These are phyloP conservation scores for Chlorodrepanis virens DNA, from an alignment of 2,113 vertebrate genomes.

Conservation along the genomic window DNA sequence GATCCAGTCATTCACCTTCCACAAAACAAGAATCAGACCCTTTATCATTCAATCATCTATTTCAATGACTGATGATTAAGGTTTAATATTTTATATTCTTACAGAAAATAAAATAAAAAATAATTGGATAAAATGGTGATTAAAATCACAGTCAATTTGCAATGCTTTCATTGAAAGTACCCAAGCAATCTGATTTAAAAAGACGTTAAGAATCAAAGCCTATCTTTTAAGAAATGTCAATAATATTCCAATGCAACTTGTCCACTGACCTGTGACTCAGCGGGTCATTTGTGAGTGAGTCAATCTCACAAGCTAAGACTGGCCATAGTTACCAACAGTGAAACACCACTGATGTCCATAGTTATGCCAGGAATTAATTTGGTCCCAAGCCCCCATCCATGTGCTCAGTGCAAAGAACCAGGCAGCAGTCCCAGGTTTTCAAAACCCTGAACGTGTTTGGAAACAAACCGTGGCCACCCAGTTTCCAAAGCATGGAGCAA, in stretches of 20 bases:
- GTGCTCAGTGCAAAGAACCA: background rate
- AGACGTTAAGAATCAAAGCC: conserved; percentile 33
- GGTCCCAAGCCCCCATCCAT: background rate
- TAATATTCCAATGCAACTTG: conserved; percentile 7
- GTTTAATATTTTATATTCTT: background rate
- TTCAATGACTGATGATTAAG: background rate
- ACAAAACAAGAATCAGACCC: background rate
- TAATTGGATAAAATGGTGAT: conserved; percentile 30
- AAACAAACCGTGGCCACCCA: background rate
- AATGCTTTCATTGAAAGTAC: conserved; percentile 70
- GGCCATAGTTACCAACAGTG: background rate
- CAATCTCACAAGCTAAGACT: conserved; percentile 15
- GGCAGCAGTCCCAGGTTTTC: background rate
- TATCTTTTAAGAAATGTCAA: conserved; percentile 1
- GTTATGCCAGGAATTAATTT: background rate
- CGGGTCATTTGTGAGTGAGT: background rate
- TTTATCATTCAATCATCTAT: background rate
- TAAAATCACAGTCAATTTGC: conserved; percentile 55
- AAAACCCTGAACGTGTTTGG: background rate
- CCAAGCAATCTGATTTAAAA: conserved; percentile 22
- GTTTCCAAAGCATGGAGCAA: conserved; percentile 7
- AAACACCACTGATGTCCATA: background rate
- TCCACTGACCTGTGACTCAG: conserved; percentile 36
- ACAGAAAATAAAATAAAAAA: conserved; percentile 4
- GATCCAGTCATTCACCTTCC: background rate